A percentile compares a stretch with the other conserved stretches of the same genome.
phyloP scores from a whole-genome alignment of 2,888 invertebrate genomes.

The Micropterix aruncella region DNA sequence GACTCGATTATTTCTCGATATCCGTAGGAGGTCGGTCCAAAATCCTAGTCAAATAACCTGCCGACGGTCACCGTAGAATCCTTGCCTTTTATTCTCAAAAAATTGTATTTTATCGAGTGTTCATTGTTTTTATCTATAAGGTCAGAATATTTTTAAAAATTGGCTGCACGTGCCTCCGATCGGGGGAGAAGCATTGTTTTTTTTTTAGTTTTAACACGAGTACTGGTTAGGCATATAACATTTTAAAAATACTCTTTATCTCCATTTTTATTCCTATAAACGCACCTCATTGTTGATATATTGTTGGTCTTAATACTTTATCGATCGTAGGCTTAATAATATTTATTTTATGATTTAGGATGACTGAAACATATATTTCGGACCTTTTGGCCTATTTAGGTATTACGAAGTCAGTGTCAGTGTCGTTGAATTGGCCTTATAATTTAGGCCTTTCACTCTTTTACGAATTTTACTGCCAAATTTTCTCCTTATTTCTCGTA shows the following conservation, averaged over 20 bases:
- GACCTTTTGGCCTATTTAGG: neutral
- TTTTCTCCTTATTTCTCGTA: constrained; percentile 25
- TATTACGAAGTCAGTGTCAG: neutral
- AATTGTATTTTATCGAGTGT: neutral
- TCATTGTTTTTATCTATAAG: neutral
- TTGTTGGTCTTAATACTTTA: neutral
- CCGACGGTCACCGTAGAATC: neutral
- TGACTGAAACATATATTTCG: neutral
- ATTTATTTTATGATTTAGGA: neutral
- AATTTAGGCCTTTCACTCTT: constrained; percentile 11
- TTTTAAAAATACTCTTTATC: neutral
- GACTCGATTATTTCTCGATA: neutral
- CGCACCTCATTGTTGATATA: neutral
- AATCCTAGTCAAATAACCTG: neutral
- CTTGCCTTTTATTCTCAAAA: neutral
- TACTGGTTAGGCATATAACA: neutral
- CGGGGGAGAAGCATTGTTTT: neutral
- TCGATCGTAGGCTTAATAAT: neutral
- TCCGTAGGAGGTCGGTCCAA: no score
- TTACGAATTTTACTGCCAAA: constrained; percentile 34
- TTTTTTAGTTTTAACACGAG: neutral
- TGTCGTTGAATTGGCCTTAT: constrained; percentile 13
- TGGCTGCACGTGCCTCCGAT: neutral
- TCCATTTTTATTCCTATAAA: neutral
- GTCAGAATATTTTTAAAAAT: neutral